phyloP scores from a whole-genome alignment of 2,888 invertebrate species.

The Taphrorychus bicolor region DNA sequence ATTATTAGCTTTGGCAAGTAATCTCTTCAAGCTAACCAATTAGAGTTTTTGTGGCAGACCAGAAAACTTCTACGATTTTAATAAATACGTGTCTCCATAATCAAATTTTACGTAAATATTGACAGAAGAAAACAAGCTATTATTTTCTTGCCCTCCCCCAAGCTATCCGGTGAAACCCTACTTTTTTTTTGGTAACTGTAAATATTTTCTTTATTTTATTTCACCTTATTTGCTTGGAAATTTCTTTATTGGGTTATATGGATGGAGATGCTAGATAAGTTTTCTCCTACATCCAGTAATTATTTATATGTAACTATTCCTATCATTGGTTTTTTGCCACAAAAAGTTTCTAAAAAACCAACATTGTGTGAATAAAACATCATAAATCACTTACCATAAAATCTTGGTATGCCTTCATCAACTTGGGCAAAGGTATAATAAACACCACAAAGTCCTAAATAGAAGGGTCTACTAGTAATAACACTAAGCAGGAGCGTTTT shows the following conservation, averaged over 20 bases:
- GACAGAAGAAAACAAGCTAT: background rate
- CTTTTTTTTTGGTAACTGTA: background rate
- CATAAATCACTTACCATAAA: constrained; percentile 22
- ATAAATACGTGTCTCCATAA: background rate
- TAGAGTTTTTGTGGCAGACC: too few species aligned
- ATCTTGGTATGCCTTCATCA: constrained; percentile 25
- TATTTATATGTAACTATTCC: too few species aligned
- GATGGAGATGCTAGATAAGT: background rate
- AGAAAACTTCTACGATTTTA: too few species aligned
- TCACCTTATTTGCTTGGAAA: background rate
- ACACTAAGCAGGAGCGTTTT: constrained; percentile 24
- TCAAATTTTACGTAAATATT: constrained; percentile 5
- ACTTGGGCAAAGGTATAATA: constrained; percentile 30
- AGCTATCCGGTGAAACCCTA: background rate
- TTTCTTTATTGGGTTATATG: background rate
- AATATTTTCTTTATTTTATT: constrained; percentile 10
- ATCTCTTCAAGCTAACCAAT: too few species aligned
- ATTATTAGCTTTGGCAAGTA: background rate
- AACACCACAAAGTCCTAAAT: constrained; percentile 25
- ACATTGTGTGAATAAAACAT: background rate
- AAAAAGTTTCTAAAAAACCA: constrained; percentile 23
- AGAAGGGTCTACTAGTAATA: constrained; percentile 18
- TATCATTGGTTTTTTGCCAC: constrained; percentile 35
- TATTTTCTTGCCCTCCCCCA: background rate
- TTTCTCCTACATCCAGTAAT: background rate